These are phyloP conservation scores for Todiramphus saurophagus DNA, from an alignment of 2,113 vertebrate genomes.

Conservation along the genomic window DNA sequence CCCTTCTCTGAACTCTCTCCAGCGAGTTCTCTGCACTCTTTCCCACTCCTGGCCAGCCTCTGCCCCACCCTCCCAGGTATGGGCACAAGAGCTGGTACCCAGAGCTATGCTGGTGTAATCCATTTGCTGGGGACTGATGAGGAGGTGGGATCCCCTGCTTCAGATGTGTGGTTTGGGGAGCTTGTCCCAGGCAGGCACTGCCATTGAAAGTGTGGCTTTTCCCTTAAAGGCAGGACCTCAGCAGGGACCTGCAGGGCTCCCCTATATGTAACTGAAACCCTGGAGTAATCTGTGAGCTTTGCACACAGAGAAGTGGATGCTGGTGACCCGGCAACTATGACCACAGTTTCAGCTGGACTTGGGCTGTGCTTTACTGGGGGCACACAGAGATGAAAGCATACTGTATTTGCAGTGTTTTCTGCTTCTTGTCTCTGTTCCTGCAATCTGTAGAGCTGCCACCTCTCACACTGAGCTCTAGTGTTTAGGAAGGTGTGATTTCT, in stretches of 20 bases:
- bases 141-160: neutral
- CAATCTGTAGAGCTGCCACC: neutral
- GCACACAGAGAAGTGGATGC: fast-evolving
- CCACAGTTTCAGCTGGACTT: neutral
- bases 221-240: neutral
- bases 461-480: neutral
- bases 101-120: neutral
- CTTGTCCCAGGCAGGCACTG: neutral
- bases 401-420: fast-evolving
- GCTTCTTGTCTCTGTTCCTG: neutral
- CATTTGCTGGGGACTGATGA: neutral
- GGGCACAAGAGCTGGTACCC: neutral
- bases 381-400: neutral
- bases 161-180: neutral
- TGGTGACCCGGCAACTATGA: neutral
- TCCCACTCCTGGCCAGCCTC: neutral
- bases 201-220: neutral
- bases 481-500: neutral
- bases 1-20: no score
- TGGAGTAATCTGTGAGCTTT: neutral
- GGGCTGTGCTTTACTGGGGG: neutral
- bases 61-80: neutral
- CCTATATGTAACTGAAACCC: neutral
- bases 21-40: no score
- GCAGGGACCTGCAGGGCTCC: neutral